A percentile compares a stretch with the other conserved stretches of the same genome.
Evolutionary conservation across 1,140 invertebrate species (phyloP).

Genomic region (Parasteatoda tepidariorum): DNA sequence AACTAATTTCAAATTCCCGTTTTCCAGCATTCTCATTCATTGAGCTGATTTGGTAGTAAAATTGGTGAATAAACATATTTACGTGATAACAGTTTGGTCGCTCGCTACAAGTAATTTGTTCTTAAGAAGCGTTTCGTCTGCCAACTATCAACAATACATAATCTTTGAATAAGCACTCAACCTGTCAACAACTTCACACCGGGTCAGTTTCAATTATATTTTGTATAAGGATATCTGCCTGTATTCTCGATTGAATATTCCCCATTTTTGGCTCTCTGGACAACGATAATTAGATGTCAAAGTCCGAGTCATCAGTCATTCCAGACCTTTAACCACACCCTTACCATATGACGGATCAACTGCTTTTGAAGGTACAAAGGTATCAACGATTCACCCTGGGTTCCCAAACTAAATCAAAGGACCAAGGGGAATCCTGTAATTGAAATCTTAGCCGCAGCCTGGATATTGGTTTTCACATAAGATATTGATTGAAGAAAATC

Average conservation of each 20-base stretch:
- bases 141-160: background rate
- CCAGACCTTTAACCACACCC: slow-evolving; percentile 30
- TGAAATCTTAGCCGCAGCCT: slow-evolving; percentile 18
- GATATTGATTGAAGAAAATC: background rate
- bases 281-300: slow-evolving; percentile 42
- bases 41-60: no score
- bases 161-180: slow-evolving; percentile 27
- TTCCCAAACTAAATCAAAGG: slow-evolving; percentile 31
- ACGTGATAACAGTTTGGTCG: background rate
- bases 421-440: slow-evolving; percentile 9
- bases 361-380: slow-evolving; percentile 33
- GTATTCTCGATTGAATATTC: background rate
- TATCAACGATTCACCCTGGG: slow-evolving; percentile 7
- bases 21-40: no score
- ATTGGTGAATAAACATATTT: background rate
- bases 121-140: background rate
- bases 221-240: slow-evolving; percentile 9
- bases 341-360: slow-evolving; percentile 9
- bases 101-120: slow-evolving; percentile 4
- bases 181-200: slow-evolving; percentile 29
- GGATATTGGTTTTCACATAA: background rate
- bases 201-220: slow-evolving; percentile 42
- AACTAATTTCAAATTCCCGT: no score
- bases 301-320: slow-evolving; percentile 28
- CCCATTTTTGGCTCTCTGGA: background rate